A percentile compares a stretch with the other conserved stretches of the same genome.
Conservation (phyloP, 2,797 vertebrate species). For the Lacerta viridis region DNA sequence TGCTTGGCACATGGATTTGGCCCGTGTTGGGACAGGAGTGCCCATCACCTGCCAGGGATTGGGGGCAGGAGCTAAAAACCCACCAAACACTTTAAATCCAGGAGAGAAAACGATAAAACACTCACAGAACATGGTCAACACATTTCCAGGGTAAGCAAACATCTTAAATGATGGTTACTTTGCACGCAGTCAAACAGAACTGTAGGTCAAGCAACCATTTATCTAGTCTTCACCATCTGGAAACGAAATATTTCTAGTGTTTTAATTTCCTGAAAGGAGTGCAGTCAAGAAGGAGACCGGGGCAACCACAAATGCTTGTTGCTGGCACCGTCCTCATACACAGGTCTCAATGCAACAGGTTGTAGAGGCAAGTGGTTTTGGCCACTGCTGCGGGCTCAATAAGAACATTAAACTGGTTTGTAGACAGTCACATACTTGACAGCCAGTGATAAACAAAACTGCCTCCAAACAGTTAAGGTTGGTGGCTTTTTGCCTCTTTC, state of each 20-base stretch:
- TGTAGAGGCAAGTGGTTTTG: background rate
- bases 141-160: background rate
- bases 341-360: background rate
- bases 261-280: background rate
- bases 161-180: background rate
- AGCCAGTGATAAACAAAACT: background rate
- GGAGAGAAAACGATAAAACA: background rate
- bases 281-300: background rate
- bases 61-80: background rate
- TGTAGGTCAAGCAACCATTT: background rate
- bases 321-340: background rate
- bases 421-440: background rate
- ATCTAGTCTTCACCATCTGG: background rate
- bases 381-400: background rate
- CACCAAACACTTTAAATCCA: background rate
- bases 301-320: background rate
- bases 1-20: background rate
- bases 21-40: background rate
- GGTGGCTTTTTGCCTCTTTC: background rate
- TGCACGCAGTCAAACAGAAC: background rate
- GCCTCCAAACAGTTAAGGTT: background rate
- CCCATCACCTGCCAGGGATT: background rate
- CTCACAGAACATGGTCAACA: background rate
- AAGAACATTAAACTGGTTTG: too few species aligned
- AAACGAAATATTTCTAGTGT: background rate